Evolutionary conservation across 2,113 vertebrate genomes (phyloP).

Genomic region (Clinocottus analis): DNA sequence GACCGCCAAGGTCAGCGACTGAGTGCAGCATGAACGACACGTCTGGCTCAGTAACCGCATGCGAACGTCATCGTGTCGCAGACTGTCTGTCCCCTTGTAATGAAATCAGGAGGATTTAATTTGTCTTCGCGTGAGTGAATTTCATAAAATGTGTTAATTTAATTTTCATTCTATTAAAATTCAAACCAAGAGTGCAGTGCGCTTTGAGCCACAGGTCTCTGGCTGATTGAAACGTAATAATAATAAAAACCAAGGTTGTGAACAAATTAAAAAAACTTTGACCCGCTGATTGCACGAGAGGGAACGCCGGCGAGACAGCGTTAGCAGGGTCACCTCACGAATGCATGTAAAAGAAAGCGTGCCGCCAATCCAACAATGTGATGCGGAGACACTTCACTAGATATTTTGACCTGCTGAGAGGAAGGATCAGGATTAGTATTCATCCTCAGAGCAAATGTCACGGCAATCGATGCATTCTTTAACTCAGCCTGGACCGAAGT

Average conservation of each 20-base stretch:
- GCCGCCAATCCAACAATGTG: neutral
- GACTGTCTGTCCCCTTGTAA: conserved; percentile 4
- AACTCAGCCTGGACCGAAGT: neutral
- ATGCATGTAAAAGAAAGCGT: neutral
- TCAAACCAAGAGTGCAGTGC: neutral
- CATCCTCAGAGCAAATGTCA: neutral
- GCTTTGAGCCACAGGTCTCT: neutral
- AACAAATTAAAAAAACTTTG: neutral
- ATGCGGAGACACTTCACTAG: neutral
- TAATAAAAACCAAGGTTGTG: too few relatives aligned
- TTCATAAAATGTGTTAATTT: neutral
- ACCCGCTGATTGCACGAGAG: neutral
- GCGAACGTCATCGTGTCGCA: conserved; percentile 16
- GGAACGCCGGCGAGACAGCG: too few relatives aligned
- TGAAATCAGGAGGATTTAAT: neutral
- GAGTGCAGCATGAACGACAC: conserved; percentile 45
- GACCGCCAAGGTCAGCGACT: conserved; percentile 65
- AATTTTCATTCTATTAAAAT: neutral
- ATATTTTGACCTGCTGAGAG: neutral
- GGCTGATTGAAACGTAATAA: neutral
- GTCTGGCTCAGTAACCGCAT: conserved; percentile 38
- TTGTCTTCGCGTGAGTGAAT: neutral
- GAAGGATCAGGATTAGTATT: neutral
- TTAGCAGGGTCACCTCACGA: too few relatives aligned
- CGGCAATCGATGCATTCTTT: neutral